Percentiles rank a stretch among this genome's conserved stretches.
Evolutionary conservation across 2,797 vertebrate species (phyloP).

Genomic region (Pantherophis alleghaniensis): DNA sequence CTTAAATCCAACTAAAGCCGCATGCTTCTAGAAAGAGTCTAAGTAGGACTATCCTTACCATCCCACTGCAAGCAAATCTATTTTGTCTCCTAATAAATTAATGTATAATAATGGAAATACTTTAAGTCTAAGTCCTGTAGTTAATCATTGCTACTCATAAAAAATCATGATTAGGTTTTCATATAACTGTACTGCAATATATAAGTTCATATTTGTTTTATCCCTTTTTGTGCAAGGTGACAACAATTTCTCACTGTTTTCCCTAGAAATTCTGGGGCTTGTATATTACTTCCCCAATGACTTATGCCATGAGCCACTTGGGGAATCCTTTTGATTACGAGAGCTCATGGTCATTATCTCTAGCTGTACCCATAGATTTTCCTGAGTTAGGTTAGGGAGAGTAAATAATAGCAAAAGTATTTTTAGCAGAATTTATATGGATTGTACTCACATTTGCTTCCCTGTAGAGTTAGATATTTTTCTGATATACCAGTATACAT

Average conservation of each 20-base stretch:
- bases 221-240: not conserved
- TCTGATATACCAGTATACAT: not conserved
- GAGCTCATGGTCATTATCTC: not conserved
- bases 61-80: not conserved
- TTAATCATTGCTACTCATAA: not conserved
- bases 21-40: not conserved
- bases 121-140: not conserved
- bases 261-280: not conserved
- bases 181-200: not conserved
- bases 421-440: not conserved
- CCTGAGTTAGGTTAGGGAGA: not conserved
- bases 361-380: not conserved
- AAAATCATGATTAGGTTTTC: not conserved
- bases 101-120: not conserved
- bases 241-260: not conserved
- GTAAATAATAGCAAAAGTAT: not conserved
- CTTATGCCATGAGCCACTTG: not conserved
- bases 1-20: not conserved
- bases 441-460: not conserved
- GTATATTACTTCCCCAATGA: not conserved
- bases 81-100: not conserved
- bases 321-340: not conserved
- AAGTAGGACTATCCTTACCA: not conserved
- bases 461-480: not conserved
- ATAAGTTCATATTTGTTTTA: not conserved